Conservation (phyloP, 2,797 vertebrate species). For the Anguilla pacifica region DNA sequence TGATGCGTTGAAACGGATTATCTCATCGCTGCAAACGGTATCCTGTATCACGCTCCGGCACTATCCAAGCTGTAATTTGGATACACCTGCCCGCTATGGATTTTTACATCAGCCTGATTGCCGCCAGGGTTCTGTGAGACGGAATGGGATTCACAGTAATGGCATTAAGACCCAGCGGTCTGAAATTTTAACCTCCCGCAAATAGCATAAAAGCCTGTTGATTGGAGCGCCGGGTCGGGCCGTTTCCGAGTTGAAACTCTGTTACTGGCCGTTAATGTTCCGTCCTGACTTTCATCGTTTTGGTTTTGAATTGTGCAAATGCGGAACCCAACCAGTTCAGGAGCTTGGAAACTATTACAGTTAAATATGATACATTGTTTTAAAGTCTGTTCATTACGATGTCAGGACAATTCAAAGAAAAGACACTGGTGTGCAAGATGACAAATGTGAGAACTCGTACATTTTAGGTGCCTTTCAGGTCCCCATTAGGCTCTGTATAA, state of each 20-base stretch:
- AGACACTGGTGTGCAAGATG: neutral
- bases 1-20: conserved; percentile 42
- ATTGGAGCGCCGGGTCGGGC: conserved; percentile 26
- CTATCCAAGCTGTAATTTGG: neutral
- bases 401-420: neutral
- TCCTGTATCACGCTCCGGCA: conserved; percentile 10
- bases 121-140: conserved; percentile 27
- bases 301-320: neutral
- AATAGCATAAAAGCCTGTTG: conserved; percentile 42
- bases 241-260: conserved; percentile 34
- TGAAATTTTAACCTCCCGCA: conserved; percentile 33
- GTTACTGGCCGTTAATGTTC: conserved; percentile 13
- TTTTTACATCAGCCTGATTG: conserved; percentile 46
- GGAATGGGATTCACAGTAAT: conserved; percentile 26
- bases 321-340: neutral
- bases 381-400: neutral
- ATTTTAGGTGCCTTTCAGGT: neutral
- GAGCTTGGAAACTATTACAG: neutral
- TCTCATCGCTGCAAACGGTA: conserved; percentile 23
- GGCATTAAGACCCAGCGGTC: conserved; percentile 14
- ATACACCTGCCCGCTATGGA: conserved; percentile 28
- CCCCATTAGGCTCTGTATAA: neutral
- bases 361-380: neutral
- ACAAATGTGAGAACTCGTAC: neutral
- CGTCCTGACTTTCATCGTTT: neutral